Base-by-base conservation (phyloP, 1,140 invertebrate species). In the Penaeus vannamei region DNA sequence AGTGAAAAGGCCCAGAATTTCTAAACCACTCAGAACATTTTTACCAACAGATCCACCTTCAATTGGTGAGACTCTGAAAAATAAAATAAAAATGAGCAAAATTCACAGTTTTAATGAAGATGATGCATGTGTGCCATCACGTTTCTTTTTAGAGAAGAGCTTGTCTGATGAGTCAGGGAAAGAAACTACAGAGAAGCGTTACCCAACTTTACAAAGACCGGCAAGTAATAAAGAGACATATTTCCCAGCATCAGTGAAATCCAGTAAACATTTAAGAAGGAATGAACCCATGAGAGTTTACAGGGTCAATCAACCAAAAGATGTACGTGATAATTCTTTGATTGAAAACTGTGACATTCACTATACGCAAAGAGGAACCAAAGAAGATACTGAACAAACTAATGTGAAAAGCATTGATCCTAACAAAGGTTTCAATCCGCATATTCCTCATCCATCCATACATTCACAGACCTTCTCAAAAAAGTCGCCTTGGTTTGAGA, bases 401-500 rank as follows among this genome's bases (percentile, higher is more conserved):
- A 19, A 2, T 64, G n/a, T 36, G 46, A 29, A 29, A 32, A 32
- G 17, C n/a, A 32, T 0, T 72, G 32, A 72, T 72, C n/a, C 66
- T 14, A 22, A 17, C n/a, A 26, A 72, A 72, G 32, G 32, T 14
- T 12, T 10, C 8, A 22, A 8, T 72, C 19, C n/a, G 2, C 19
- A 17, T 32, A 17, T 72, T 72, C 32, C n/a, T 1, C 10, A 5
- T 26, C 0, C n/a, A 1, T n/a, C n/a, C 8, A 12, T 32, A 46
- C 46, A 76, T n/a, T 32, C 42, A 62, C 26, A 77, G 32, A 61
- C 62, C 23, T 80, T 89, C 7, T n/a, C 81, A 62, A 84, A 90
- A 10, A 90, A 86, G 61, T 29, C 82, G 22, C 59, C 82, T 14
- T 90, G 88, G 88, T 90, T 90, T 90, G 88, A 90, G 59, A 90